Conservation (phyloP, 2,797 vertebrate genomes). For the Pseudopleuronectes americanus region DNA sequence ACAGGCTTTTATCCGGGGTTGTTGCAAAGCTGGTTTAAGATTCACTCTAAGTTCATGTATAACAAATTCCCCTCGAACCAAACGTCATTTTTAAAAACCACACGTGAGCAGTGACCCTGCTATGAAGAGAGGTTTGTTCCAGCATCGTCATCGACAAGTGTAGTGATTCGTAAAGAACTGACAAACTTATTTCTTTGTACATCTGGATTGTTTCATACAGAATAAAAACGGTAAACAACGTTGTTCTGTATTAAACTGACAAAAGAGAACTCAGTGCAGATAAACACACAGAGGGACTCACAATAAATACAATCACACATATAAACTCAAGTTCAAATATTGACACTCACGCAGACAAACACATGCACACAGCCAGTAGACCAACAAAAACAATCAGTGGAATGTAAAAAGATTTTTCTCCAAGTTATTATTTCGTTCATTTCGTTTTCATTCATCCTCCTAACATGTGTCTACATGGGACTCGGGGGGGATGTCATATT, state of each 20-base stretch:
- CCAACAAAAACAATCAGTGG: constrained; percentile 56
- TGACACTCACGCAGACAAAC: constrained; percentile 53
- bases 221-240: constrained; percentile 75
- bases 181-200: constrained; percentile 67
- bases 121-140: constrained; percentile 75
- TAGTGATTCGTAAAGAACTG: constrained; percentile 60
- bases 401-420: constrained; percentile 65
- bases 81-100: constrained; percentile 24
- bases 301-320: constrained; percentile 68
- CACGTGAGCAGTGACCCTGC: constrained; percentile 54
- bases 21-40: constrained; percentile 40
- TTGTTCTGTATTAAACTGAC: constrained; percentile 69
- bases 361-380: constrained; percentile 43
- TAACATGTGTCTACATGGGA: constrained; percentile 27
- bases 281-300: constrained; percentile 66
- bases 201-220: constrained; percentile 70
- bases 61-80: constrained; percentile 37
- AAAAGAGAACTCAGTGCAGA: constrained; percentile 74
- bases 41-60: constrained; percentile 39
- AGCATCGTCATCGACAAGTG: constrained; percentile 67
- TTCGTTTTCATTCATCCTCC: constrained; percentile 54
- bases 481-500: constrained; percentile 47
- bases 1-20: constrained; percentile 21
- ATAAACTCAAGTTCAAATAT: constrained; percentile 48
- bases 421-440: constrained; percentile 56